Percentiles rank a stretch among this genome's conserved stretches.
Evolutionary conservation across 2,888 invertebrate species (phyloP).

Genomic region (Hartigia nigra): DNA sequence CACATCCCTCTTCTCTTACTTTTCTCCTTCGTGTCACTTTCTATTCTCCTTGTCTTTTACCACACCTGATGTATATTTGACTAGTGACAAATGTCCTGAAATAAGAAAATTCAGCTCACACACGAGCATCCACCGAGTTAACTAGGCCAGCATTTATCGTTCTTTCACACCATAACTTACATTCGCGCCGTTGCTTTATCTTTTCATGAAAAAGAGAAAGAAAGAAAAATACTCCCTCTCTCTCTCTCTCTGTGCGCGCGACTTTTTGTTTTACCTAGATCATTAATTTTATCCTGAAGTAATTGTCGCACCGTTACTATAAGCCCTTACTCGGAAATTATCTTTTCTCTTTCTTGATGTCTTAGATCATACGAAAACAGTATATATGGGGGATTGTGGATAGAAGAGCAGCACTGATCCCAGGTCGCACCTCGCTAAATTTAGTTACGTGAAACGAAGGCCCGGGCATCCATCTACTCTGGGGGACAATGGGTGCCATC

Average conservation of each 20-base stretch:
- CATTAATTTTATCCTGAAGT: background rate
- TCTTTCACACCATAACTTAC: background rate
- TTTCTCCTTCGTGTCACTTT: background rate
- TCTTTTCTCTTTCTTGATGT: background rate
- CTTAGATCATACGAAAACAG: background rate
- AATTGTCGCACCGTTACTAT: background rate
- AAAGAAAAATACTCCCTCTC: too few species aligned
- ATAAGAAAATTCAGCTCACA: background rate
- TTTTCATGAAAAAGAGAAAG: background rate
- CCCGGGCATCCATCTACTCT: constrained; percentile 12
- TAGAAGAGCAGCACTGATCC: background rate
- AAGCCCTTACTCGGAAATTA: background rate
- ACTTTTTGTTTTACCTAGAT: background rate
- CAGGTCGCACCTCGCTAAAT: constrained; percentile 8
- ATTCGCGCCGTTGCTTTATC: background rate
- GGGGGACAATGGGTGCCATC: constrained; percentile 12
- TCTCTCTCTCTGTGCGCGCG: too few species aligned
- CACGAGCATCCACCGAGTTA: background rate
- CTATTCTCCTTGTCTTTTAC: background rate
- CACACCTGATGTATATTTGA: background rate
- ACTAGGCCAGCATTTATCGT: background rate
- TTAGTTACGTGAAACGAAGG: constrained; percentile 11
- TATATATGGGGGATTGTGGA: background rate
- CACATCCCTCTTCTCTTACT: background rate
- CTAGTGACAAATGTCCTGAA: background rate